phyloP scores from a whole-genome alignment of 2,888 invertebrate species.

The Mesochorus sp. region DNA sequence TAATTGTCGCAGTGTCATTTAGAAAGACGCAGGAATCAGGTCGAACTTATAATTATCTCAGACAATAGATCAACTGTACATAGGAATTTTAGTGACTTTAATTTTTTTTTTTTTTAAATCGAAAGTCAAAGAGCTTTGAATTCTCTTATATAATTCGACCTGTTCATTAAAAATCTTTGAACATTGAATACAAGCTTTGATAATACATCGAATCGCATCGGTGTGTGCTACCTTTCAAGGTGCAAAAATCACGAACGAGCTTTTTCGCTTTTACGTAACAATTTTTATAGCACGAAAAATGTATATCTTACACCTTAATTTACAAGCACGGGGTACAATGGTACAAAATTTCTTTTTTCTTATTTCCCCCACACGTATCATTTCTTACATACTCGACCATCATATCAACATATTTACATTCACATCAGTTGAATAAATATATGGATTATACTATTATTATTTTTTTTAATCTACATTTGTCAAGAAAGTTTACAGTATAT shows the following conservation, averaged over 20 bases:
- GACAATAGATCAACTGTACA: neutral
- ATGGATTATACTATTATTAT: constrained; percentile 46
- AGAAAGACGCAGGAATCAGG: constrained; percentile 12
- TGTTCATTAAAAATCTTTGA: constrained; percentile 14
- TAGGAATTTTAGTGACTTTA: constrained; percentile 27
- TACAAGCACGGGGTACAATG: constrained; percentile 52
- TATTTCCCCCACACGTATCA: neutral
- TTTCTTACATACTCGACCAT: constrained; percentile 21
- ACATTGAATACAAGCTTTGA: constrained; percentile 33
- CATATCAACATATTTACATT: constrained; percentile 76
- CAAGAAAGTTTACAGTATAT: neutral
- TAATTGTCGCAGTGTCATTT: constrained; percentile 9
- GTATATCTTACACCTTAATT: constrained; percentile 25
- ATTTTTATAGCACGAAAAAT: constrained; percentile 34
- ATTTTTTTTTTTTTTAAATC: neutral
- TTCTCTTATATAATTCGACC: neutral
- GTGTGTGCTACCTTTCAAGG: neutral
- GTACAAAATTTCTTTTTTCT: constrained; percentile 51
- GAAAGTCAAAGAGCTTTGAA: constrained; percentile 32
- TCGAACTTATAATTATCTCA: constrained; percentile 5
- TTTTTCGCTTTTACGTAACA: neutral
- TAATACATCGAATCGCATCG: constrained; percentile 17
- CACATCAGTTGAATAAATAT: constrained; percentile 77
- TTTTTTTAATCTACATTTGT: no score
- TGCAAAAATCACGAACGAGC: constrained; percentile 6